Conservation (phyloP, 2,888 invertebrate species). For the Thalpophila matura region DNA sequence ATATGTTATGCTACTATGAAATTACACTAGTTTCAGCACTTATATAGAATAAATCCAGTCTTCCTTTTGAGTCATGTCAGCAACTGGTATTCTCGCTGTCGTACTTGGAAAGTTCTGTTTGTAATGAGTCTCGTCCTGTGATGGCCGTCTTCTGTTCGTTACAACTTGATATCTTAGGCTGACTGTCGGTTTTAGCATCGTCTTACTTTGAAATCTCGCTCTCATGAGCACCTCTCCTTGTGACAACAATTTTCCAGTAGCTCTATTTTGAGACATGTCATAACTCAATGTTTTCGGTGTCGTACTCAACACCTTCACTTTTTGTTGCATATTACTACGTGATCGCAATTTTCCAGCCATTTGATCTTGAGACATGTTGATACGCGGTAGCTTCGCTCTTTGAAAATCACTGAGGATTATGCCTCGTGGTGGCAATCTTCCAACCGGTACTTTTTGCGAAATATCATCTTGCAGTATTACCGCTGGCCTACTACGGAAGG, state of each 20-base stretch:
- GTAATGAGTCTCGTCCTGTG: too few relatives aligned
- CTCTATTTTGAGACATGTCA: background rate
- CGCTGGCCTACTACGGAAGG: background rate
- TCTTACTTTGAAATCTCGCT: background rate
- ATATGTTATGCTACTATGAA: too few relatives aligned
- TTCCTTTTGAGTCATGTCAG: too few relatives aligned
- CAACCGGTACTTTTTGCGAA: background rate
- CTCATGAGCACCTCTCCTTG: background rate
- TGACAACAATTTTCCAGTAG: background rate
- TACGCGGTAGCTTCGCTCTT: background rate
- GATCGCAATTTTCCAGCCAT: background rate
- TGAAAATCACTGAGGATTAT: background rate
- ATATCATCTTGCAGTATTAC: background rate
- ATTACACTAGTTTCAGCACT: too few relatives aligned
- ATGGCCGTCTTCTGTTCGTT: too few relatives aligned
- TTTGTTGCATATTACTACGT: background rate
- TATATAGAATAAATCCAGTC: too few relatives aligned
- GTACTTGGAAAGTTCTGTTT: too few relatives aligned
- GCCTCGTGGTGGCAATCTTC: background rate
- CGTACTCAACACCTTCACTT: background rate
- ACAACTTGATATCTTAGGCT: too few relatives aligned
- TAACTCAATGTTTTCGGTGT: background rate
- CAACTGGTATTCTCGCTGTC: too few relatives aligned
- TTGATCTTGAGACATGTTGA: background rate
- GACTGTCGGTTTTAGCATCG: too few relatives aligned